Percentiles rank a stretch among this genome's conserved stretches.
phyloP scores from a whole-genome alignment of 2,113 vertebrate genomes.

The Ariopsis seemanni region DNA sequence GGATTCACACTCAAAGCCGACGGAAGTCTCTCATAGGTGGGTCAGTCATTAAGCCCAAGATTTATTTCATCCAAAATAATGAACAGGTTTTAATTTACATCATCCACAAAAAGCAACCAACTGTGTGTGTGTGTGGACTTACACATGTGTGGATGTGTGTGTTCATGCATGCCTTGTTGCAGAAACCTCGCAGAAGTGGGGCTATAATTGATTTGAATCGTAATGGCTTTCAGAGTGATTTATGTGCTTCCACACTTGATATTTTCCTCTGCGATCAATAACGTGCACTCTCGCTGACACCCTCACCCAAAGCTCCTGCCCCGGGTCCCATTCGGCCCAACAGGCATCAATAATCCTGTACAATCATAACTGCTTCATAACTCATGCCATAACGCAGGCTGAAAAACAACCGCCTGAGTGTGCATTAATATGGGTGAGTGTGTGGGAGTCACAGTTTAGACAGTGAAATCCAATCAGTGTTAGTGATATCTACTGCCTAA shows the following conservation, averaged over 20 bases:
- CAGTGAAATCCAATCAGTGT: slow-evolving; percentile 34
- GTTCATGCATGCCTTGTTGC: slow-evolving; percentile 6
- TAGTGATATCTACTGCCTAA: slow-evolving; percentile 55
- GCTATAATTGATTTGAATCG: slow-evolving; percentile 50
- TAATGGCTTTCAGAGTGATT: slow-evolving; percentile 45
- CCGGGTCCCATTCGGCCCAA: slow-evolving; percentile 41
- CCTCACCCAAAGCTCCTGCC: slow-evolving; percentile 35
- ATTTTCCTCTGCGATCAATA: slow-evolving; percentile 42
- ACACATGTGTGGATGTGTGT: neutral
- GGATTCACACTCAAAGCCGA: slow-evolving; percentile 89
- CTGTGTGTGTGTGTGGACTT: slow-evolving; percentile 21
- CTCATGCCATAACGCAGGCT: slow-evolving; percentile 56
- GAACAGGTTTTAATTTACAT: slow-evolving; percentile 17
- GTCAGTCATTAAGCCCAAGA: slow-evolving; percentile 53
- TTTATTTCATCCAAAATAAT: slow-evolving; percentile 24
- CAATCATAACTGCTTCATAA: slow-evolving; percentile 48
- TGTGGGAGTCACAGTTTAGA: slow-evolving; percentile 29
- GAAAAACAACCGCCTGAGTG: slow-evolving; percentile 62
- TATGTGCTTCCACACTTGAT: slow-evolving; percentile 48
- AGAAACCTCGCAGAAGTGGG: slow-evolving; percentile 5
- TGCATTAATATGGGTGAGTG: slow-evolving; percentile 37
- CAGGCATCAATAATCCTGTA: slow-evolving; percentile 51
- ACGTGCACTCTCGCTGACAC: slow-evolving; percentile 48
- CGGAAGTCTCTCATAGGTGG: slow-evolving; percentile 90
- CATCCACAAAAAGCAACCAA: slow-evolving; percentile 16